Evolutionary conservation across 2,113 vertebrate species (phyloP).

Genomic region (Paratilapia polleni): DNA sequence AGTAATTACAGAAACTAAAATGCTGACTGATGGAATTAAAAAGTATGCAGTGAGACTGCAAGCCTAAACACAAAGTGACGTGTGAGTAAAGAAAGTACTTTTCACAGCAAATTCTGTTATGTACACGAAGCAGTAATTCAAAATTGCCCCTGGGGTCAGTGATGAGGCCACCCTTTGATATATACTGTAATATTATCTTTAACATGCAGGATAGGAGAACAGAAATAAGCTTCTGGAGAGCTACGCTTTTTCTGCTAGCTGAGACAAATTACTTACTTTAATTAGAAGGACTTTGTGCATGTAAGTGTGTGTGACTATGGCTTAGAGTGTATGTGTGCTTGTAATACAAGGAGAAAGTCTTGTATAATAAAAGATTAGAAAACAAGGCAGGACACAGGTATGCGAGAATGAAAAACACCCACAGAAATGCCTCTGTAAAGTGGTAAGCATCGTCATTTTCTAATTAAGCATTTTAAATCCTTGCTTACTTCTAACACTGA

Average conservation of each 20-base stretch:
- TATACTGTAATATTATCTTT: slow-evolving; percentile 25
- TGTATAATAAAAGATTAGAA: not conserved
- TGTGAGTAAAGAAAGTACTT: slow-evolving; percentile 41
- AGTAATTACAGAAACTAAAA: slow-evolving; percentile 16
- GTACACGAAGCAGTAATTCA: slow-evolving; percentile 21
- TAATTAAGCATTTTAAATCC: not conserved
- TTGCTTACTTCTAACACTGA: not conserved
- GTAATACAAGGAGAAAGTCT: not conserved
- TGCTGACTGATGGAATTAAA: slow-evolving; percentile 32
- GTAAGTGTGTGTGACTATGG: not conserved
- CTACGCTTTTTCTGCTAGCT: slow-evolving; percentile 1
- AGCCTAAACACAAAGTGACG: slow-evolving; percentile 14
- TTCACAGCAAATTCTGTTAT: slow-evolving; percentile 23
- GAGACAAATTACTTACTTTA: not conserved
- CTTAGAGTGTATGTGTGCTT: not conserved
- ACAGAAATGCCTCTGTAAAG: not conserved
- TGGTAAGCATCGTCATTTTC: not conserved
- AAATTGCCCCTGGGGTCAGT: slow-evolving; percentile 22
- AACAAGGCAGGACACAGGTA: not conserved
- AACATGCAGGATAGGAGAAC: slow-evolving; percentile 1
- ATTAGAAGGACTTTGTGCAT: not conserved
- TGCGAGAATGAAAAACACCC: not conserved
- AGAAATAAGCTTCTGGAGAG: slow-evolving; percentile 27
- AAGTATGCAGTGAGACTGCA: slow-evolving; percentile 13
- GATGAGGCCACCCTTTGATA: slow-evolving; percentile 43